Evolutionary conservation across 2,113 vertebrate genomes (phyloP), one percentile per base, ranked within the genome.

Genomic region (Acanthisitta chloris): DNA sequence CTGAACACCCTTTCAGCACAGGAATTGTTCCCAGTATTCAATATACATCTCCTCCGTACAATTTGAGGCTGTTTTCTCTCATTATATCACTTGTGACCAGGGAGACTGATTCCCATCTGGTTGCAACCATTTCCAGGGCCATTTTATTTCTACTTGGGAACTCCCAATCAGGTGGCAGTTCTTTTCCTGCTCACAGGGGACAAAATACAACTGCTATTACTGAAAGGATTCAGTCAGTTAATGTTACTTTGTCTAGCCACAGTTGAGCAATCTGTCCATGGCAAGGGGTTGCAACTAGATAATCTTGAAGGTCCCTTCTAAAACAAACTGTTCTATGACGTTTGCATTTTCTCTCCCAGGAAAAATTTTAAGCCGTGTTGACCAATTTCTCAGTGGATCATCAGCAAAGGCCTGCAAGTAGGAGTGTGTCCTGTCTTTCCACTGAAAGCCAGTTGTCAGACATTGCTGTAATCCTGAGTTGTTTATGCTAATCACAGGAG

Each of bases 241-340:
- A 23, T 72, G 24, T 4, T 64, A 25, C 12, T 21, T 59, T 24
- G 40, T 61, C 14, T 15, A 89, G 6, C 3, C 40, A 21, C 4
- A 26, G 7, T 2, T 34, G 31, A 42, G 40, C 25, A 61, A 11
- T 12, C 10, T 21, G 40, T 20, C 20, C 20, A 23, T 40, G 62
- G n/a, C 29, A 34, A 8, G 34, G 23, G 1, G 5, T 7, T 82
- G 31, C 20, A 42, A 76, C 0, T 0, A 54, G 24, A 13, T 8
- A 6, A 14, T 46, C 17, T 34, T 89, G 46, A 40, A 40, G 2
- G 12, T 54, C 12, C 17, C 3, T 33, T 42, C 34, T 61, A 34
- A 69, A 46, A 11, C 17, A 69, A 82, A 69, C n/a, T n/a, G n/a
- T 46, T 10, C 9, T 15, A 2, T 54, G 34, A 16, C 12, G 34